Conservation (phyloP, 1,140 invertebrate genomes). For the Chironomus tepperi region DNA sequence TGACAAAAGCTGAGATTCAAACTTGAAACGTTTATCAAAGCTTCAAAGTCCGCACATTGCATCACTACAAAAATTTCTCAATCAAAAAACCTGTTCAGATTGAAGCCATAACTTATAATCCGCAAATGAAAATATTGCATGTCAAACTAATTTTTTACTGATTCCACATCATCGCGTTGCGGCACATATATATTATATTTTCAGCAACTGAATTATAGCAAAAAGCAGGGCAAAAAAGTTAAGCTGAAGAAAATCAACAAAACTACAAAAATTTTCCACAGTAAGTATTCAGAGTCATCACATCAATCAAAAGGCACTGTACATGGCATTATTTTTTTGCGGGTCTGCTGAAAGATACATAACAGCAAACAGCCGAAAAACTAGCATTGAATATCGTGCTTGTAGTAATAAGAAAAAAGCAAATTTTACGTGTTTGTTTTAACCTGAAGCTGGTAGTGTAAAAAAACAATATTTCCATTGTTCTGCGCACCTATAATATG, state of each 20-base stretch:
- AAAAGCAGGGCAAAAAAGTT: not conserved
- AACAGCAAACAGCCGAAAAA: not conserved
- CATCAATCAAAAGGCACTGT: not conserved
- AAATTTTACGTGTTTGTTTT: constrained; percentile 14
- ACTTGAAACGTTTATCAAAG: no score
- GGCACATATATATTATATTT: no score
- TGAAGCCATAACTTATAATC: no score
- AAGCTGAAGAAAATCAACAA: not conserved
- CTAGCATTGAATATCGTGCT: not conserved
- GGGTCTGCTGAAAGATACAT: not conserved
- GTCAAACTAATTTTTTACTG: no score
- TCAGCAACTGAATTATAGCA: not conserved
- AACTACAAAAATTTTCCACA: not conserved
- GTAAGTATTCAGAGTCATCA: not conserved
- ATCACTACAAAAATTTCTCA: no score
- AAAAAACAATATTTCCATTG: constrained; percentile 20
- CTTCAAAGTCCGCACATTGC: no score
- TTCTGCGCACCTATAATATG: constrained; percentile 16
- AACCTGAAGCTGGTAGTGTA: constrained; percentile 5
- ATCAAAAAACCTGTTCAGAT: no score
- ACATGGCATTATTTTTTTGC: not conserved
- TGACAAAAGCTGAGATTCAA: no score
- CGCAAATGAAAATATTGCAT: no score
- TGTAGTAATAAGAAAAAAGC: constrained; percentile 13
- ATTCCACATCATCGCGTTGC: no score